These are phyloP conservation scores for Rhagologus leucostigma DNA, from an alignment of 2,113 vertebrate genomes.

Conservation along the genomic window DNA sequence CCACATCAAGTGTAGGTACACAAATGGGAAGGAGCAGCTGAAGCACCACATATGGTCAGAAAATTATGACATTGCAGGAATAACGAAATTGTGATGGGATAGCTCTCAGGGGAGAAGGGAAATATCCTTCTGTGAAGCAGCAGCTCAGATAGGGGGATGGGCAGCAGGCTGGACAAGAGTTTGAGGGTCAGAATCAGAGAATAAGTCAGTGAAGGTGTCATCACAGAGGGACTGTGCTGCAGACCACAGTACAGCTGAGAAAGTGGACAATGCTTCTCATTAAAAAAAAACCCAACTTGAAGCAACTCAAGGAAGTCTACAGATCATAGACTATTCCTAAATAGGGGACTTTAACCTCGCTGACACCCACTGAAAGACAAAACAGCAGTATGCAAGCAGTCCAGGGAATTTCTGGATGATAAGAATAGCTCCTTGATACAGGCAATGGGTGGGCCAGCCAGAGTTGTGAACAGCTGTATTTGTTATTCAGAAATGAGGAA, in stretches of 20 bases:
- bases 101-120: background rate
- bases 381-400: background rate
- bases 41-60: background rate
- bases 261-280: background rate
- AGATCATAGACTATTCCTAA: background rate
- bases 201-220: background rate
- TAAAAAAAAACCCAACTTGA: background rate
- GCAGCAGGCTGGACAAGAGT: background rate
- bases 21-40: background rate
- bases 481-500: background rate
- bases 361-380: background rate
- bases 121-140: background rate
- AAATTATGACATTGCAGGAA: background rate
- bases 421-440: background rate
- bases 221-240: background rate
- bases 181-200: background rate
- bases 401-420: background rate
- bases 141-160: background rate
- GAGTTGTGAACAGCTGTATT: background rate
- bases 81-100: background rate
- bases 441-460: background rate
- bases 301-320: background rate
- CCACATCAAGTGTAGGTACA: background rate
- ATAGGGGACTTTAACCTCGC: background rate
- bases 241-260: background rate